Percentiles rank a stretch among this genome's conserved stretches.
Evolutionary conservation across 2,797 vertebrate species (phyloP).

Genomic region (Halcyon badia): DNA sequence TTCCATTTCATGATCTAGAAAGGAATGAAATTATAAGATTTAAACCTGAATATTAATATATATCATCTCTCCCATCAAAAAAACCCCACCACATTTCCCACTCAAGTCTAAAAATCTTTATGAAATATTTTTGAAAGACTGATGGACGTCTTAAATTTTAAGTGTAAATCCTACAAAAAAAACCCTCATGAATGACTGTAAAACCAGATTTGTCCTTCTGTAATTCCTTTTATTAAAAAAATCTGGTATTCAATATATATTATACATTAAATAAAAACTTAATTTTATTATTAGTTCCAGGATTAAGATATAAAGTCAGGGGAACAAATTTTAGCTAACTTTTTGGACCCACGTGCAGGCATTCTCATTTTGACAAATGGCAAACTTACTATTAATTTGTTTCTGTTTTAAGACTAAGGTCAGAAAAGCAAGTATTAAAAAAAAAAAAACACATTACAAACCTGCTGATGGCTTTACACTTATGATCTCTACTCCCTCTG

Average conservation of each 20-base stretch:
- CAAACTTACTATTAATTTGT: neutral
- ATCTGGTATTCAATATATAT: neutral
- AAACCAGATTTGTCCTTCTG: neutral
- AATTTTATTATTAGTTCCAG: neutral
- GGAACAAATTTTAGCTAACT: neutral
- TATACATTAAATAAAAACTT: neutral
- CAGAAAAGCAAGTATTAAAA: neutral
- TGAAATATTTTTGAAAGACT: neutral
- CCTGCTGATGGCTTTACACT: conserved; percentile 95
- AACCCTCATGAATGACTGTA: neutral
- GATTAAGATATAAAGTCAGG: neutral
- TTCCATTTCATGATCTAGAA: neutral
- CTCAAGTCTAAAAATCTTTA: neutral
- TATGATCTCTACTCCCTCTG: conserved; percentile 91
- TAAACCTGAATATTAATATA: neutral
- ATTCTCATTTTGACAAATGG: neutral
- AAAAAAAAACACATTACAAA: conserved; percentile 62
- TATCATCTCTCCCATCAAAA: neutral
- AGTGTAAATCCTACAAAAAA: neutral
- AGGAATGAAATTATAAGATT: neutral
- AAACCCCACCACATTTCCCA: neutral
- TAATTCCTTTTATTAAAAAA: neutral
- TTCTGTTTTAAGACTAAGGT: neutral
- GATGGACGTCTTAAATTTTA: neutral
- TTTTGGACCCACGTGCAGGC: neutral